Evolutionary conservation across 2,888 invertebrate species (phyloP).

Genomic region (Halocaridina rubra): DNA sequence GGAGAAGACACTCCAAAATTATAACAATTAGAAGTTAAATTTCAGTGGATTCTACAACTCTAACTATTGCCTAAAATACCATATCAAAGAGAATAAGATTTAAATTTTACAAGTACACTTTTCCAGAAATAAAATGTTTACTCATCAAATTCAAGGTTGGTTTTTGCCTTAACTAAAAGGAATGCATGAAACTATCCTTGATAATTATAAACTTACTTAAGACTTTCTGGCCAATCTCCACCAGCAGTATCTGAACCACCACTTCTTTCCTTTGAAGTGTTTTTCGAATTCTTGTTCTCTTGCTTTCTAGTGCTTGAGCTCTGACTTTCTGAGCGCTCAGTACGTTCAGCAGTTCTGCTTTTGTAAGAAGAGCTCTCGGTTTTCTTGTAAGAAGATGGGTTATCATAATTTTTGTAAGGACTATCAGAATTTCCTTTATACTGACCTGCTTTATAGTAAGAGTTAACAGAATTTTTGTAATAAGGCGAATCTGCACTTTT

Average conservation of each 20-base stretch:
- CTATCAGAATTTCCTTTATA: conserved; percentile 1
- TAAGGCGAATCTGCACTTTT: too few relatives aligned
- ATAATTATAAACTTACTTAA: conserved; percentile 61
- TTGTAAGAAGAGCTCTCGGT: neutral
- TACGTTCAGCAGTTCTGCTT: neutral
- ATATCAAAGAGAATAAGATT: neutral
- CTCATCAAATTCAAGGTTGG: neutral
- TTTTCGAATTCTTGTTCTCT: neutral
- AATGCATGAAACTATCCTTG: neutral
- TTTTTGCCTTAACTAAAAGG: neutral
- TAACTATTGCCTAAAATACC: neutral
- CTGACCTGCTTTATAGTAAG: neutral
- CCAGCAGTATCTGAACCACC: conserved; percentile 20
- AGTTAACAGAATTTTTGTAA: neutral
- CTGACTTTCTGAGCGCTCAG: neutral
- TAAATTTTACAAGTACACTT: neutral
- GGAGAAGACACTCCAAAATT: too few relatives aligned
- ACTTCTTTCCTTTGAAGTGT: neutral
- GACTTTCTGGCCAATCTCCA: conserved; percentile 60
- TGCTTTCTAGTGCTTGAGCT: neutral
- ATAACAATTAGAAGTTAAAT: neutral
- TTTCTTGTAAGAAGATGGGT: neutral
- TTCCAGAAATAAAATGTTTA: neutral
- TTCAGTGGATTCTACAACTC: neutral
- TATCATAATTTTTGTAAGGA: neutral